Percentiles rank a stretch among this genome's conserved stretches.
Evolutionary conservation across 2,888 invertebrate species (phyloP).

Genomic region (Metalampra italica): DNA sequence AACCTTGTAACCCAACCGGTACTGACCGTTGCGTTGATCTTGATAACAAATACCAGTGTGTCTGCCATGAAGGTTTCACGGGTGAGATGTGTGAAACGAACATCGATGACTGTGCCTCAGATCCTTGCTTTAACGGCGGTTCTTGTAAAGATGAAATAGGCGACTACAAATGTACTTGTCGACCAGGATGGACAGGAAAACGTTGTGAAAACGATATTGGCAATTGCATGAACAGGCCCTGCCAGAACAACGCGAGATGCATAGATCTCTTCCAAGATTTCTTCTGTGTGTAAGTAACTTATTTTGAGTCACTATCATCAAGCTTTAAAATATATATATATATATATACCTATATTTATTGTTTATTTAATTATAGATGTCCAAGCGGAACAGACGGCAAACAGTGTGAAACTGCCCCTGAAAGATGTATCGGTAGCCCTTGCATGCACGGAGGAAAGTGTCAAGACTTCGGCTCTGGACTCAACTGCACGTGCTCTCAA

Average conservation of each 20-base stretch:
- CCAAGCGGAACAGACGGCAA: slow-evolving; percentile 98
- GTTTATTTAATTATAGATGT: slow-evolving; percentile 75
- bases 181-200: slow-evolving; percentile 91
- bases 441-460: slow-evolving; percentile 98
- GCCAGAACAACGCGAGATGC: slow-evolving; percentile 95
- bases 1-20: slow-evolving; percentile 93
- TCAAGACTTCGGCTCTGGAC: slow-evolving; percentile 95
- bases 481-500: slow-evolving; percentile 94
- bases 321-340: too few species aligned
- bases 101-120: slow-evolving; percentile 90
- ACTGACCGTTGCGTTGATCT: slow-evolving; percentile 93
- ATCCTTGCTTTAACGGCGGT: slow-evolving; percentile 94
- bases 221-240: slow-evolving; percentile 90
- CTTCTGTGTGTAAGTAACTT: slow-evolving; percentile 89
- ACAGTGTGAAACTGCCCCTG: slow-evolving; percentile 97
- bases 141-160: slow-evolving; percentile 92
- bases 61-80: slow-evolving; percentile 92
- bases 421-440: slow-evolving; percentile 94
- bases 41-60: slow-evolving; percentile 91
- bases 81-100: slow-evolving; percentile 92
- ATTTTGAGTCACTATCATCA: slow-evolving; percentile 12
- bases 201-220: slow-evolving; percentile 93
- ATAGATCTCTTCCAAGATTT: slow-evolving; percentile 94
- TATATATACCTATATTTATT: background rate
- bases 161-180: slow-evolving; percentile 89